Percentiles rank a stretch among this genome's conserved stretches.
phyloP scores from a whole-genome alignment of 2,888 invertebrate genomes.

The Dryocosmus kuriphilus region DNA sequence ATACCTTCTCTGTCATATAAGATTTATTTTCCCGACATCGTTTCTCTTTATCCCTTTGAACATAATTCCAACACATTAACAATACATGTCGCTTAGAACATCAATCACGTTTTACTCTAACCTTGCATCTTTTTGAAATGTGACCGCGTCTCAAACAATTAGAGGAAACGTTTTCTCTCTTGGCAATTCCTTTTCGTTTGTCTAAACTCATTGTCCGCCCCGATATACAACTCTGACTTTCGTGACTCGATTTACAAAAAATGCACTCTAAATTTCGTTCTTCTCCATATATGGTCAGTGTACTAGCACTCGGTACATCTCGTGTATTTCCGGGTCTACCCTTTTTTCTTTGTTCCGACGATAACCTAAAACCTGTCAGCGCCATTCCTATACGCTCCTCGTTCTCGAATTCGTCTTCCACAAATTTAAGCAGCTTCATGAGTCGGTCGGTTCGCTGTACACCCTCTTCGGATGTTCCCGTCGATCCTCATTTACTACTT shows the following conservation, averaged over 20 bases:
- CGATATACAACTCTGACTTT: not conserved
- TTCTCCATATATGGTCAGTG: no score
- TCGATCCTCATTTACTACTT: no score
- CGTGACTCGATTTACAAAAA: not conserved
- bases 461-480: no score
- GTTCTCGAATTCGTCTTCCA: not conserved
- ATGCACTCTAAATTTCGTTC: no score
- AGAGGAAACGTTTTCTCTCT: not conserved
- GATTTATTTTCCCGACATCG: no score
- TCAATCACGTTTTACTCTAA: not conserved
- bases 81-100: not conserved
- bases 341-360: not conserved
- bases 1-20: no score
- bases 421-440: not conserved
- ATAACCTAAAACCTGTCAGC: not conserved
- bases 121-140: not conserved
- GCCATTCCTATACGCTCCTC: not conserved
- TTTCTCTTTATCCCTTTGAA: no score
- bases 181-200: not conserved
- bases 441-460: not conserved
- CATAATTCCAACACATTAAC: not conserved
- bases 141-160: constrained; percentile 6
- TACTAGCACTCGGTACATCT: no score
- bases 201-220: constrained; percentile 2
- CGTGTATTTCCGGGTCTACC: not conserved